Percentiles rank a stretch among this genome's conserved stretches.
Conservation (phyloP, 2,888 invertebrate species). For the Caenorhabditis afra region DNA sequence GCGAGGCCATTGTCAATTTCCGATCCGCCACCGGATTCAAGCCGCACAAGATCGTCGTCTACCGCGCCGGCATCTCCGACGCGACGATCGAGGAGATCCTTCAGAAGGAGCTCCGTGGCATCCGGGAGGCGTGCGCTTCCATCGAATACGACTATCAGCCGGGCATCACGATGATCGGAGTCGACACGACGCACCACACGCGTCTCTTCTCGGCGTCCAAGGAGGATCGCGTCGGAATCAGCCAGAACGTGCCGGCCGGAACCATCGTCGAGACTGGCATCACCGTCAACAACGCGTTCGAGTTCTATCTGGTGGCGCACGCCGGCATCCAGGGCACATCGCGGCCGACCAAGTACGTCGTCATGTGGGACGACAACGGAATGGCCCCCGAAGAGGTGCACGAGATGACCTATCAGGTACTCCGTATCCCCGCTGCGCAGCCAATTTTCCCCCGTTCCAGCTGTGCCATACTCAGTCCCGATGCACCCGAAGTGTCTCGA, state of each 20-base stretch:
- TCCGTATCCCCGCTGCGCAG: too few relatives aligned
- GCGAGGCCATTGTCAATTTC: slow-evolving; percentile 48
- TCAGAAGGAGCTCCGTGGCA: slow-evolving; percentile 44
- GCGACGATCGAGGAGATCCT: slow-evolving; percentile 41
- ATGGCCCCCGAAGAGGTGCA: slow-evolving; percentile 41
- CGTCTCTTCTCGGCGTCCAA: slow-evolving; percentile 39
- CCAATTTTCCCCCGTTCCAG: slow-evolving; percentile 26
- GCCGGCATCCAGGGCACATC: slow-evolving; percentile 62
- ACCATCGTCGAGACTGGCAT: slow-evolving; percentile 57
- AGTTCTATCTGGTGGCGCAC: slow-evolving; percentile 58
- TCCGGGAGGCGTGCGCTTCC: slow-evolving; percentile 43
- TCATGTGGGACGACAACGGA: slow-evolving; percentile 60
- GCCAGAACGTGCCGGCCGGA: slow-evolving; percentile 57
- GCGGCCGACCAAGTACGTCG: slow-evolving; percentile 54
- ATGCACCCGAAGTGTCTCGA: slow-evolving; percentile 59
- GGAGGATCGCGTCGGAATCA: slow-evolving; percentile 51
- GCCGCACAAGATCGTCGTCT: slow-evolving; percentile 51
- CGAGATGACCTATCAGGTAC: slow-evolving; percentile 57
- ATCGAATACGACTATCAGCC: slow-evolving; percentile 50
- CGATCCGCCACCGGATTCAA: slow-evolving; percentile 33
- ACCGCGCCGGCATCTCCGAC: slow-evolving; percentile 36
- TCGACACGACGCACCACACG: slow-evolving; percentile 51
- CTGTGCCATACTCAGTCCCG: slow-evolving; percentile 59
- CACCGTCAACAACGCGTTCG: slow-evolving; percentile 52
- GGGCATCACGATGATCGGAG: slow-evolving; percentile 56